Evolutionary conservation across 2,797 vertebrate genomes (phyloP).

Genomic region (Heliangelus exortis): DNA sequence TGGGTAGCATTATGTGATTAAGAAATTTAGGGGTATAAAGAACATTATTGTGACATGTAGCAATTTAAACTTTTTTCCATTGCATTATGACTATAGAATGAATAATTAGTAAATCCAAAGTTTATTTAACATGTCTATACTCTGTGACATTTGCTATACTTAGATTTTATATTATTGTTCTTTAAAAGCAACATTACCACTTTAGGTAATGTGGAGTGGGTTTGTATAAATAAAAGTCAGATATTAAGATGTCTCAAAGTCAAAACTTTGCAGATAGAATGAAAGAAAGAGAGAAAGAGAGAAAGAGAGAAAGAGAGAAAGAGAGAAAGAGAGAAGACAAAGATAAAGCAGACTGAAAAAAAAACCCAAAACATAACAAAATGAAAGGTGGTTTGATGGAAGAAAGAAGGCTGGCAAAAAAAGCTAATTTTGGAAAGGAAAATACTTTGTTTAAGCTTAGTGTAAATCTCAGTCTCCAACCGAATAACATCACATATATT

Average conservation of each 20-base stretch:
- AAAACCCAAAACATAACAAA: background rate
- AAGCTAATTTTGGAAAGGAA: background rate
- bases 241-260: constrained; percentile 10
- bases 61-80: background rate
- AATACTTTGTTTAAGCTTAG: background rate
- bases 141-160: background rate
- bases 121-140: constrained; percentile 15
- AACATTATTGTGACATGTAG: background rate
- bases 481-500: background rate
- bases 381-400: background rate
- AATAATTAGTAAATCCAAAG: background rate
- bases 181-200: constrained; percentile 13
- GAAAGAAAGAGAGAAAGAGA: background rate
- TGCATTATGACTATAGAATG: background rate
- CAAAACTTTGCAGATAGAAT: constrained; percentile 8
- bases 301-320: background rate
- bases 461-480: background rate
- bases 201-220: constrained; percentile 39
- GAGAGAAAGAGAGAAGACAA: background rate
- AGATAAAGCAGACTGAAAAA: background rate
- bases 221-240: constrained; percentile 52
- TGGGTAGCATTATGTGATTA: background rate
- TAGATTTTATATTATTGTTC: background rate
- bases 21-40: background rate
- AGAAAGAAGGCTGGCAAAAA: background rate